These are phyloP conservation scores for Drosophila phalerata DNA, from an alignment of 2,888 invertebrate species.

Conservation along the genomic window DNA sequence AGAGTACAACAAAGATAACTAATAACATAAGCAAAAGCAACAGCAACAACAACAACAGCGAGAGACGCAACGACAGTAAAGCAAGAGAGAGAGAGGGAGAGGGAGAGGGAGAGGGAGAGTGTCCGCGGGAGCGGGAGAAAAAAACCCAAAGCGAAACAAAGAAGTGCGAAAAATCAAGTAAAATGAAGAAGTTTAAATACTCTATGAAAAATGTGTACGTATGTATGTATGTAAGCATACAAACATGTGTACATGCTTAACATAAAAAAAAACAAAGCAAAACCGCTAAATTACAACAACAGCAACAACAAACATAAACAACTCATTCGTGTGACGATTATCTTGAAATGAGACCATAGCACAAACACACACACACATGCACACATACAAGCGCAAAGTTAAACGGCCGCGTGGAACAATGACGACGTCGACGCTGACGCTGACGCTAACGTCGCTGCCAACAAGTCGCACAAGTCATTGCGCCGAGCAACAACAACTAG, in stretches of 20 bases:
- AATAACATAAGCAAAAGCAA: conserved; percentile 66
- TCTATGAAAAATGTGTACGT: conserved; percentile 11
- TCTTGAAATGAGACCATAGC: conserved; percentile 79
- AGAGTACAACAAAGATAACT: conserved; percentile 37
- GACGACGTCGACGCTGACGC: conserved; percentile 63
- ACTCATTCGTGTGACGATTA: conserved; percentile 77
- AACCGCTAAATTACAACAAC: conserved; percentile 77
- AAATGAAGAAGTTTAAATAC: conserved; percentile 41
- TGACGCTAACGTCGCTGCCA: conserved; percentile 31
- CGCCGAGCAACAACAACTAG: conserved; percentile 50
- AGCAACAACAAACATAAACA: conserved; percentile 58
- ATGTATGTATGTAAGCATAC: conserved; percentile 7
- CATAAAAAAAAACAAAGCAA: conserved; percentile 51
- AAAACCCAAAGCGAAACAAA: conserved; percentile 40
- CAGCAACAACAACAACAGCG: conserved; percentile 32
- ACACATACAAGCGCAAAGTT: conserved; percentile 56
- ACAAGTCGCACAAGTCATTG: conserved; percentile 70
- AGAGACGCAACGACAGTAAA: conserved; percentile 2
- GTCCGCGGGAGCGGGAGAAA: neutral
- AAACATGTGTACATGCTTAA: conserved; percentile 9
- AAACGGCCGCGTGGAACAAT: conserved; percentile 79
- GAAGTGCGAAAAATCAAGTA: conserved; percentile 24
- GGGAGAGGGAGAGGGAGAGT: too few species aligned
- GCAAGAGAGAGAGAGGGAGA: neutral
- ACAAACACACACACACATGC: conserved; percentile 50